These are phyloP conservation scores for Esox niger DNA, from an alignment of 2,113 vertebrate species.

Conservation along the genomic window DNA sequence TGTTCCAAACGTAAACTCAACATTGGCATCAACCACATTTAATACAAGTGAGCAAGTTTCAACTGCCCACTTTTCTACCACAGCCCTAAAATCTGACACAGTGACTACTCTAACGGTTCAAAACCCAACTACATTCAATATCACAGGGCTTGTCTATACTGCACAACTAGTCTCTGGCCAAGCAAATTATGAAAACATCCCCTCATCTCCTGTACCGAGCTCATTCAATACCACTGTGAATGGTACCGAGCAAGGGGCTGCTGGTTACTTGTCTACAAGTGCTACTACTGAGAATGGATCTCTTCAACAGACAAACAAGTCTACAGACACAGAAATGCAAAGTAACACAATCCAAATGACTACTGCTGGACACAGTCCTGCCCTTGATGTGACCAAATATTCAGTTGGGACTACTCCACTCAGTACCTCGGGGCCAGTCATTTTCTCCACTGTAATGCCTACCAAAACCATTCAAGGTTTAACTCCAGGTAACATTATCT, in stretches of 20 bases:
- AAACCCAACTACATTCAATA: conserved; percentile 7
- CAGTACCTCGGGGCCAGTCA: conserved; percentile 6
- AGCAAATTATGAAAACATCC: background rate
- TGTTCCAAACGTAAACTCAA: background rate
- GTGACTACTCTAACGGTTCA: conserved; percentile 1
- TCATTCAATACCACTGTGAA: background rate
- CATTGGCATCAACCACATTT: too few relatives aligned
- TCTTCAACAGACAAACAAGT: background rate
- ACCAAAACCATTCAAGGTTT: conserved; percentile 18
- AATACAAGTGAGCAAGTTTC: background rate
- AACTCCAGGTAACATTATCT: conserved; percentile 35
- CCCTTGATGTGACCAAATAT: conserved; percentile 4
- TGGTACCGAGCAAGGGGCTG: too few relatives aligned
- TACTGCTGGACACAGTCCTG: conserved; percentile 8
- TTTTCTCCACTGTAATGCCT: background rate
- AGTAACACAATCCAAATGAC: background rate
- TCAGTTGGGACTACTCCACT: background rate
- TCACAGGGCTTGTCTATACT: background rate
- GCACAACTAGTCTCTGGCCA: background rate
- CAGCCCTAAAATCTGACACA: too few relatives aligned
- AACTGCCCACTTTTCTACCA: background rate
- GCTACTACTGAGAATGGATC: background rate
- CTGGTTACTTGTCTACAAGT: accelerated
- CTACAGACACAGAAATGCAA: background rate
- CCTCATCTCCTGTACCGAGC: background rate